Percentiles rank a stretch among this genome's conserved stretches.
Conservation (phyloP, 2,113 vertebrate species). For the Tetraodon nigroviridis region DNA sequence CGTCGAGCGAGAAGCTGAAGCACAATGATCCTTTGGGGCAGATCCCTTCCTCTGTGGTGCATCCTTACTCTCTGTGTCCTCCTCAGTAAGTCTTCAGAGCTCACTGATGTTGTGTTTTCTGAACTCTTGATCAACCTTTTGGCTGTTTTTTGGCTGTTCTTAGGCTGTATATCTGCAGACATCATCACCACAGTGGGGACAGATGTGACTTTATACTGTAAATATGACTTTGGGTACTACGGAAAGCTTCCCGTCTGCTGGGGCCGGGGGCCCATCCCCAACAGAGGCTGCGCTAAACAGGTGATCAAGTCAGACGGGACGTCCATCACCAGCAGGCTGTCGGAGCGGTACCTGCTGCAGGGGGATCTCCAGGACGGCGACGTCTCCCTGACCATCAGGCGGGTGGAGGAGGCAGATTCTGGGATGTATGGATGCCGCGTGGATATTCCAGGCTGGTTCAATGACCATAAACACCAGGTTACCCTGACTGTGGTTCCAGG, state of each 20-base stretch:
- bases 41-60: constrained; percentile 1
- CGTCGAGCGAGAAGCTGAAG: background rate
- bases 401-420: constrained; percentile 46
- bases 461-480: constrained; percentile 62
- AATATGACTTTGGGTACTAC: constrained; percentile 45
- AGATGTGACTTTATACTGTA: constrained; percentile 56
- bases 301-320: constrained; percentile 57
- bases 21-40: constrained; percentile 23
- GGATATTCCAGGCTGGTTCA: constrained; percentile 70
- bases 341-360: constrained; percentile 53
- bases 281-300: constrained; percentile 44
- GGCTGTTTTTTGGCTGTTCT: background rate
- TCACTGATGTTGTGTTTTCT: background rate
- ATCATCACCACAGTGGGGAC: constrained; percentile 46
- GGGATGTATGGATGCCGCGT: constrained; percentile 70
- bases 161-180: constrained; percentile 24
- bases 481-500: constrained; percentile 63
- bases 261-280: constrained; percentile 59
- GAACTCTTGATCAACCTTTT: background rate
- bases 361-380: constrained; percentile 50
- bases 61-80: constrained; percentile 34
- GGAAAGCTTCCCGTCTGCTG: constrained; percentile 58
- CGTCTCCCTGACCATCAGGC: constrained; percentile 64
- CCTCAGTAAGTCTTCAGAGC: constrained; percentile 42
- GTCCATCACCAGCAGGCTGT: constrained; percentile 33